phyloP scores from a whole-genome alignment of 2,888 invertebrate species.

The Spilarctia lutea region DNA sequence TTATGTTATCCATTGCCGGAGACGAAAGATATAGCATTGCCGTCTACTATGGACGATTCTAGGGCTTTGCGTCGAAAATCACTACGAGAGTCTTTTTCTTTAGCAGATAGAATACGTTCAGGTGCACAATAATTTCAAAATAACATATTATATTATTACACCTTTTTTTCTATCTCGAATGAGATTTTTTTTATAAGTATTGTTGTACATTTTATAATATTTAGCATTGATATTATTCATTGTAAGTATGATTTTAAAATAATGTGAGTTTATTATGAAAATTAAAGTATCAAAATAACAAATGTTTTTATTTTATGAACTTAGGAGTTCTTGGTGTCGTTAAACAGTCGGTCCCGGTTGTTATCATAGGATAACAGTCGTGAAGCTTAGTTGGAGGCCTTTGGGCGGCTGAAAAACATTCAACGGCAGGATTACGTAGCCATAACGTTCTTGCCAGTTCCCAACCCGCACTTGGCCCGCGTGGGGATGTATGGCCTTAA shows the following conservation, averaged over 20 bases:
- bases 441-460: too few species aligned
- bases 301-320: not conserved
- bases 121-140: not conserved
- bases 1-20: constrained; percentile 89
- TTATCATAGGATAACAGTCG: too few species aligned
- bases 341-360: too few species aligned
- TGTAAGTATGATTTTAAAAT: not conserved
- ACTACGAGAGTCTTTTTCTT: not conserved
- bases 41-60: constrained; percentile 68
- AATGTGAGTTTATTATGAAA: not conserved
- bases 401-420: too few species aligned
- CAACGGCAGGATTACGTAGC: too few species aligned
- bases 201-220: not conserved
- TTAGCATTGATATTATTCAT: not conserved
- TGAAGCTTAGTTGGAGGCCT: too few species aligned
- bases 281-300: not conserved
- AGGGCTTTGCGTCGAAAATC: constrained; percentile 32
- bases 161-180: too few species aligned
- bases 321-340: not conserved
- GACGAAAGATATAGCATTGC: constrained; percentile 69
- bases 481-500: too few species aligned
- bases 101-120: not conserved
- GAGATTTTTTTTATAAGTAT: not conserved
- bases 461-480: too few species aligned
- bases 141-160: not conserved